Conservation (phyloP, 2,113 vertebrate species). For the Zosterops lateralis region DNA sequence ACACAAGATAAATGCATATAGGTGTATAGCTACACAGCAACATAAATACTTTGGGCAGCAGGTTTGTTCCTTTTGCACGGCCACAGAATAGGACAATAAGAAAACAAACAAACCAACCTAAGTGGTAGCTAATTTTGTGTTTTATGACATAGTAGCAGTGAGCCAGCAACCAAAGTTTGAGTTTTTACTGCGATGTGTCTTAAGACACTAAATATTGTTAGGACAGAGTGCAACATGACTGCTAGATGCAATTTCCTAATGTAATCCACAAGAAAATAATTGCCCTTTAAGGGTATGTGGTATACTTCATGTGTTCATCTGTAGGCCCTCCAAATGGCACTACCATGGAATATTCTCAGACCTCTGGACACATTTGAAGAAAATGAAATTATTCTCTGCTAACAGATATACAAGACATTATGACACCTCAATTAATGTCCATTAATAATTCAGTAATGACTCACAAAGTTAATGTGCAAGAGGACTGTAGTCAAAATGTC, state of each 20-base stretch:
- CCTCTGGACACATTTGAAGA: not conserved
- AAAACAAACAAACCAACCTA: not conserved
- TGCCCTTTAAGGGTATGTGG: not conserved
- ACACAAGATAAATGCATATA: not conserved
- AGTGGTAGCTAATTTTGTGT: not conserved
- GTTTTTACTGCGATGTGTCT: accelerated
- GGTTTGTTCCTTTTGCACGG: not conserved
- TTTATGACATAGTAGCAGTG: not conserved
- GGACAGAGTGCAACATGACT: not conserved
- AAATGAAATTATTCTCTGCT: not conserved
- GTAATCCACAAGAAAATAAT: not conserved
- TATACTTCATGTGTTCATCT: not conserved
- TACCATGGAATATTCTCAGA: not conserved
- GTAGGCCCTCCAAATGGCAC: not conserved
- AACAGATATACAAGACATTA: not conserved
- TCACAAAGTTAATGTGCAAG: not conserved
- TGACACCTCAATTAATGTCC: not conserved
- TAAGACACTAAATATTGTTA: not conserved
- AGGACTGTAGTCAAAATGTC: not conserved
- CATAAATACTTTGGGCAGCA: not conserved
- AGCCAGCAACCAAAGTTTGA: not conserved
- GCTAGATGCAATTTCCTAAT: not conserved
- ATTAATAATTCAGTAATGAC: not conserved
- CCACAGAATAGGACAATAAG: not conserved
- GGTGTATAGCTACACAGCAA: not conserved